A percentile compares a stretch with the other conserved stretches of the same genome.
Evolutionary conservation across 2,797 vertebrate genomes (phyloP).

Genomic region (Cyprinella venusta): DNA sequence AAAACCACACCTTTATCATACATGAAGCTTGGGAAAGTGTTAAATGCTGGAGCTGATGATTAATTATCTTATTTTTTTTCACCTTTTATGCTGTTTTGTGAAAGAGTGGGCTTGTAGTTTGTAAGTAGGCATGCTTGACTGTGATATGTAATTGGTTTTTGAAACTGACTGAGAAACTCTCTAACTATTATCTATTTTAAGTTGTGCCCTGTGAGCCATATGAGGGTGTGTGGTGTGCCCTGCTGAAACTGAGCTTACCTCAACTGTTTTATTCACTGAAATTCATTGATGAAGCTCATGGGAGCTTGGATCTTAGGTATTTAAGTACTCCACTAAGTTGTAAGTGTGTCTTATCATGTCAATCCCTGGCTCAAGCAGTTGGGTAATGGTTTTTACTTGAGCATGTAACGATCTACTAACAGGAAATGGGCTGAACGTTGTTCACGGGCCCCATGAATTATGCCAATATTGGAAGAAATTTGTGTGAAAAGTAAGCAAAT

Average conservation of each 20-base stretch:
- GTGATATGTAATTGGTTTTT: conserved; percentile 61
- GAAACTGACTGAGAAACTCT: conserved; percentile 37
- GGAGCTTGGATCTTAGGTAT: conserved; percentile 2
- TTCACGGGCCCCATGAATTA: conserved; percentile 56
- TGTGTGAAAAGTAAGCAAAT: conserved; percentile 54
- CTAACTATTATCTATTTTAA: conserved; percentile 33
- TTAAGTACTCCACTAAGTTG: conserved; percentile 34
- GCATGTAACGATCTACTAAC: conserved; percentile 63
- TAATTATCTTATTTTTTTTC: conserved; percentile 60
- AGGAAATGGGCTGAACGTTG: conserved; percentile 38
- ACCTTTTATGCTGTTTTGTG: conserved; percentile 68
- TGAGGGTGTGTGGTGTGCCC: conserved; percentile 46
- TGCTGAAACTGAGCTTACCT: conserved; percentile 52
- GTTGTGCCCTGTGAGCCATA: conserved; percentile 59
- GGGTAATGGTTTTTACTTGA: conserved; percentile 55
- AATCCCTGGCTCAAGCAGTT: conserved; percentile 36
- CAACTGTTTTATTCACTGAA: conserved; percentile 39
- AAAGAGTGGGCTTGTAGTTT: conserved; percentile 57
- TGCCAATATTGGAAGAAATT: conserved; percentile 26
- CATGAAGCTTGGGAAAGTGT: conserved; percentile 29
- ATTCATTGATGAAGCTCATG: not conserved
- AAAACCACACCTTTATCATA: conserved; percentile 40
- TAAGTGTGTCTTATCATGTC: conserved; percentile 10
- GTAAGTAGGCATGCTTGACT: conserved; percentile 66
- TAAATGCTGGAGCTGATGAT: conserved; percentile 34